Conservation (phyloP, 64 coral and sea anemone genomes). For the Dendronephthya gigantea region DNA sequence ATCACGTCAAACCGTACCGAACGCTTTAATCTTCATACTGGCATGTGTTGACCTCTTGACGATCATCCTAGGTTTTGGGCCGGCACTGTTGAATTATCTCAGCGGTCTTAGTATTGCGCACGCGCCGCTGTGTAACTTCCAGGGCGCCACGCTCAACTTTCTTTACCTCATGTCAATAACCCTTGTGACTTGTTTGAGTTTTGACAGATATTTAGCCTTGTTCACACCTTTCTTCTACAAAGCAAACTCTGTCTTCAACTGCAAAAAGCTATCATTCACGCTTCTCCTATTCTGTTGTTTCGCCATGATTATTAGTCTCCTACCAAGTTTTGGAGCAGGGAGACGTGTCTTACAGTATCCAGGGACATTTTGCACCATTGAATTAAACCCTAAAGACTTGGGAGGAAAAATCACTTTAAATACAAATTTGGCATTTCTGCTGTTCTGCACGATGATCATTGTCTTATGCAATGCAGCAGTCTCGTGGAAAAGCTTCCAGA, state of each 20-base stretch:
- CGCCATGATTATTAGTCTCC: conserved; percentile 51
- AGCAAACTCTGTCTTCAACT: conserved; percentile 63
- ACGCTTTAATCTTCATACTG: conserved; percentile 71
- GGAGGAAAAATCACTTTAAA: conserved; percentile 59
- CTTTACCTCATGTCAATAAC: conserved; percentile 54
- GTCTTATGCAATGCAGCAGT: conserved; percentile 67
- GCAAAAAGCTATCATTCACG: conserved; percentile 57
- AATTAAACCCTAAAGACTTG: conserved; percentile 54
- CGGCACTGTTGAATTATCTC: conserved; percentile 70
- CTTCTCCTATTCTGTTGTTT: conserved; percentile 26
- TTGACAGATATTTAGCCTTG: conserved; percentile 58
- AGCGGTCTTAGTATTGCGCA: conserved; percentile 54
- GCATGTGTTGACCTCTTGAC: conserved; percentile 70
- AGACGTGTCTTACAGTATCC: conserved; percentile 78
- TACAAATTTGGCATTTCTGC: conserved; percentile 43
- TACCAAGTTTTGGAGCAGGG: conserved; percentile 68
- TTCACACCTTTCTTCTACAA: conserved; percentile 73
- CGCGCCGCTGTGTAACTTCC: conserved; percentile 48
- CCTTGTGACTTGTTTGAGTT: conserved; percentile 74
- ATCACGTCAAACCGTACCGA: conserved; percentile 70
- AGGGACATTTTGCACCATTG: conserved; percentile 83
- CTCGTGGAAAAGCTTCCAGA: not conserved
- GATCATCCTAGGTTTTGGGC: conserved; percentile 55
- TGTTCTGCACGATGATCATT: conserved; percentile 29
- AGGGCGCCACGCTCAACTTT: conserved; percentile 59